These are phyloP conservation scores for Datnioides undecimradiatus DNA, from an alignment of 2,113 vertebrate genomes.

Conservation along the genomic window DNA sequence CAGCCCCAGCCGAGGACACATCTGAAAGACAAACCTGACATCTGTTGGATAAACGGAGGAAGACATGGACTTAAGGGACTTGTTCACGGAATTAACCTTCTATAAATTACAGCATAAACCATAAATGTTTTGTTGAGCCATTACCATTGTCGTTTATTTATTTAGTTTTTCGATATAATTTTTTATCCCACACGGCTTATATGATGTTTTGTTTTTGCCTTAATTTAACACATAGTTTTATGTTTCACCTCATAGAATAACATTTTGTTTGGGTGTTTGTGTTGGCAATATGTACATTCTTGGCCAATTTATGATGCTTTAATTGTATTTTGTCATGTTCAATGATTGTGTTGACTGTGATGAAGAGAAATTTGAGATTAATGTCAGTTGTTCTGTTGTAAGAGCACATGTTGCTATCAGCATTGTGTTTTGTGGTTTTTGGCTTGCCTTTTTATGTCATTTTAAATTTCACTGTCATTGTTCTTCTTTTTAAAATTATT, in stretches of 20 bases:
- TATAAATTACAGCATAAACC: not conserved
- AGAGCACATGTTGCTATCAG: too few species aligned
- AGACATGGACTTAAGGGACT: conserved; percentile 11
- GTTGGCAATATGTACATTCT: too few species aligned
- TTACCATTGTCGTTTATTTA: not conserved
- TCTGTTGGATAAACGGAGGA: conserved; percentile 53
- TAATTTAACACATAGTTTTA: too few species aligned
- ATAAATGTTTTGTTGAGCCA: not conserved
- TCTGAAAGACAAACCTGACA: conserved; percentile 52
- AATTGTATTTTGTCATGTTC: too few species aligned
- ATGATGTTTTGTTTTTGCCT: too few species aligned
- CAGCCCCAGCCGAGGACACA: not conserved
- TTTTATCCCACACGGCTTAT: too few species aligned
- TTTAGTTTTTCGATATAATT: too few species aligned
- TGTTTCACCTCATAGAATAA: not conserved
- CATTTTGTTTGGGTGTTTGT: not conserved
- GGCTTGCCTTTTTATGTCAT: not conserved
- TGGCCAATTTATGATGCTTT: too few species aligned
- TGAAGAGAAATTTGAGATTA: too few species aligned
- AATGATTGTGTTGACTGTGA: too few species aligned
- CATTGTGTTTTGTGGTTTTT: too few species aligned
- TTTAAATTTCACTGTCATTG: not conserved
- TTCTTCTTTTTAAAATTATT: not conserved
- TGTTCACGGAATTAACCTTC: not conserved
- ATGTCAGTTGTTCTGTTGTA: too few species aligned